Conservation (phyloP, 2,113 vertebrate genomes). For the Brienomyrus brachyistius region DNA sequence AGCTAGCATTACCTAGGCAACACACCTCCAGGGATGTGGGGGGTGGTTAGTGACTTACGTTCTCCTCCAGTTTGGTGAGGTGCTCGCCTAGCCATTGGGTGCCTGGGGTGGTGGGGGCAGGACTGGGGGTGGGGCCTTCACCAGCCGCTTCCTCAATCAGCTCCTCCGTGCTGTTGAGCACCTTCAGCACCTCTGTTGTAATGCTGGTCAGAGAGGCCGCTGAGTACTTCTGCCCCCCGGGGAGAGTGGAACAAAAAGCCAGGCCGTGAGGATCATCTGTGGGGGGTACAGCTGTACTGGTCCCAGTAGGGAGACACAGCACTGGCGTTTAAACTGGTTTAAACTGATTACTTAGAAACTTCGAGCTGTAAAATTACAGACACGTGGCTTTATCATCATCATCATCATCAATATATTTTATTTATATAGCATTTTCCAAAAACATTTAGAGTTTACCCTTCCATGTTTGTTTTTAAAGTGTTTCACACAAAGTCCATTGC, state of each 20-base stretch:
- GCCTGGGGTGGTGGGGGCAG: slow-evolving; percentile 59
- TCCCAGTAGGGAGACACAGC: neutral
- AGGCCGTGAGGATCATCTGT: neutral
- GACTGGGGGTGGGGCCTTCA: slow-evolving; percentile 55
- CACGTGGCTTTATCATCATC: neutral
- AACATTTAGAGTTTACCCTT: neutral
- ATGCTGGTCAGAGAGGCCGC: slow-evolving; percentile 96
- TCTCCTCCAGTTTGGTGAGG: slow-evolving; percentile 90
- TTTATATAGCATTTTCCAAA: neutral
- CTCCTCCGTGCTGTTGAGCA: slow-evolving; percentile 91
- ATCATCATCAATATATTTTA: neutral
- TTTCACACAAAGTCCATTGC: neutral
- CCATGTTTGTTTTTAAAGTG: neutral
- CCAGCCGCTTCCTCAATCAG: slow-evolving; percentile 77
- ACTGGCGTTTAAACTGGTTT: neutral
- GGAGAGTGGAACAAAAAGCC: slow-evolving; percentile 13
- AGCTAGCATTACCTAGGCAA: neutral
- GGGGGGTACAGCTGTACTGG: neutral
- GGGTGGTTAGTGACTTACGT: slow-evolving; percentile 61
- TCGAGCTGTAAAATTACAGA: too few relatives aligned
- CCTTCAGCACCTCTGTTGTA: slow-evolving; percentile 92
- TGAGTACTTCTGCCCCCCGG: slow-evolving; percentile 81
- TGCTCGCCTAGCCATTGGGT: slow-evolving; percentile 75
- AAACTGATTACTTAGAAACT: too few relatives aligned
- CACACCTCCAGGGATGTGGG: neutral